These are phyloP conservation scores for Xiphophorus hellerii DNA, from an alignment of 2,113 vertebrate species.

Conservation along the genomic window DNA sequence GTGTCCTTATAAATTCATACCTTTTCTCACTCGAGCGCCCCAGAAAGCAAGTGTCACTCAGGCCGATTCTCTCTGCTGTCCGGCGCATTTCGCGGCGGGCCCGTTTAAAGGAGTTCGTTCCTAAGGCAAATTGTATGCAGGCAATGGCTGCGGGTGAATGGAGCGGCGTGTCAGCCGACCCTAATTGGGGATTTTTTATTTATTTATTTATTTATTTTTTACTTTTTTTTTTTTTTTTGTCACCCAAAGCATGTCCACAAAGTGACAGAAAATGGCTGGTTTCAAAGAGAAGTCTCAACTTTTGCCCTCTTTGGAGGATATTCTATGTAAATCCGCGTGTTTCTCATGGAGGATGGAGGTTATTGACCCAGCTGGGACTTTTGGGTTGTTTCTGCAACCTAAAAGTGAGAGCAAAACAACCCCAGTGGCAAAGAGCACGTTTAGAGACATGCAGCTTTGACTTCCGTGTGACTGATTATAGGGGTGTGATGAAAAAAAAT, in stretches of 20 bases:
- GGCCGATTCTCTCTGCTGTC: slow-evolving; percentile 98
- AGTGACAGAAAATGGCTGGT: slow-evolving; percentile 95
- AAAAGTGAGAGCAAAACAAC: slow-evolving; percentile 49
- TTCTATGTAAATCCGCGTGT: slow-evolving; percentile 42
- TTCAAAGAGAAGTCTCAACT: slow-evolving; percentile 87
- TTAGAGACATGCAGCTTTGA: slow-evolving; percentile 56
- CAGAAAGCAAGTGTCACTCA: slow-evolving; percentile 90
- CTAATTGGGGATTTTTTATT: slow-evolving; percentile 92
- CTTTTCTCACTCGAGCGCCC: slow-evolving; percentile 91
- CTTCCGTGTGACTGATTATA: slow-evolving; percentile 8
- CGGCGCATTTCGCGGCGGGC: slow-evolving; percentile 92
- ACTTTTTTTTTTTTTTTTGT: slow-evolving; percentile 50
- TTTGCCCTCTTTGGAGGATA: slow-evolving; percentile 83
- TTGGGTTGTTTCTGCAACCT: slow-evolving; percentile 40
- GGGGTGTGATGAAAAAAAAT: neutral
- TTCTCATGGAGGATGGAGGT: slow-evolving; percentile 50
- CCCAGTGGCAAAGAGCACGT: slow-evolving; percentile 65
- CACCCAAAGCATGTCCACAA: slow-evolving; percentile 96
- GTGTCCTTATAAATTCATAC: slow-evolving; percentile 99
- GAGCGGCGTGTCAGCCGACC: slow-evolving; percentile 99
- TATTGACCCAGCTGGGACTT: slow-evolving; percentile 62
- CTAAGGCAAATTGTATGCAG: slow-evolving; percentile 99
- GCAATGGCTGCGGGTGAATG: slow-evolving; percentile 88
- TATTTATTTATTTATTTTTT: no score
- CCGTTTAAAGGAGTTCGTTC: slow-evolving; percentile 98